Base-by-base conservation (phyloP, 2,888 invertebrate genomes). In the Enchytraeus crypticus region DNA sequence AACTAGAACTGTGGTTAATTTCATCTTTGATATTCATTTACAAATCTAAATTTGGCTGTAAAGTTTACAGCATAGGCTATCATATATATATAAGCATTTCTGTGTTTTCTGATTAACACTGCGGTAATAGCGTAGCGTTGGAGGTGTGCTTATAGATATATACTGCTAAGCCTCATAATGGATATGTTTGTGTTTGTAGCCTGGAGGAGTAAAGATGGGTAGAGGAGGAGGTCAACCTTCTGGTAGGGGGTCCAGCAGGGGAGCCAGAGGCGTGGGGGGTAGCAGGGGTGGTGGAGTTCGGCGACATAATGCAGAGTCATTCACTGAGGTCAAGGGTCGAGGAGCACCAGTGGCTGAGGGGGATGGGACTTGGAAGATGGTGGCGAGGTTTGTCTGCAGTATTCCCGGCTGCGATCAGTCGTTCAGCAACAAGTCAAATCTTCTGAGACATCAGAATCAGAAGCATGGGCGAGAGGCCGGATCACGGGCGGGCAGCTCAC, bases 331-430 rank as follows among this genome's bases (percentile, higher is more conserved):
- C 8, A 47, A 47, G 26, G 49, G 49, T 47, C n/a, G n/a, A n/a
- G n/a, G n/a, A n/a, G n/a, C n/a, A n/a, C n/a, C n/a, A n/a, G n/a
- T n/a, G n/a, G 49, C 27, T 2, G 51, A 29, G 43, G 47, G 46
- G 43, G 46, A 43, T 8, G n/a, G n/a, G n/a, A 45, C 45, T 5
- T 57, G 57, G 57, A 57, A 57, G 47, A n/a, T 21, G 18, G 57
- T 57, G 23, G 47, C 29, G n/a, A 23, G 57, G 2, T 57, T 27
- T 18, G 47, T 57, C 0, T 57, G 57, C 47, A 57, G 46, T 32
- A 57, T 57, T 1, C n/a, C 57, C 21, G 47, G 57, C n/a, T 57
- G 57, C 30, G 29, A 46, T 14, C 45, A 43, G 43, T 57, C 57
- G 8, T 57, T 46, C 47, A 46, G 29, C n/a, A 34, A 57, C n/a